Evolutionary conservation across 1,140 invertebrate genomes (phyloP), one percentile per base, ranked within the genome.

Genomic region (Battus philenor): DNA sequence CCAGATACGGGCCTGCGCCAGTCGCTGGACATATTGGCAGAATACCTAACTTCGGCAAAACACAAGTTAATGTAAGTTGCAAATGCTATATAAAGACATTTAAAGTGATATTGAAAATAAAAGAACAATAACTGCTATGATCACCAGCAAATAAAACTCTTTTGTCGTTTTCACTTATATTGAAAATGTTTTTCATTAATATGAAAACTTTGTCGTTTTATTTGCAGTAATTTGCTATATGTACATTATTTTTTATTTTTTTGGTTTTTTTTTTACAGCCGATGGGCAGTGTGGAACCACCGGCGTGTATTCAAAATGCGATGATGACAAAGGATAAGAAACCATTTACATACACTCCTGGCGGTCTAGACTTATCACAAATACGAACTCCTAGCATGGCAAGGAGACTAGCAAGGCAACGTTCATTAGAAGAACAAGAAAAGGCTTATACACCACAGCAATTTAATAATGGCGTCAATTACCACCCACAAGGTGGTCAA

Each of bases 271-370:
- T 20, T 50, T 82, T 84, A 36, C 75, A 86, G 80, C 73, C 75
- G 30, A 75, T 80, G 68, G 71, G 78, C 3, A 55, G 36, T 30
- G 47, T 81, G 10, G 93, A 94, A 69, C 94, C 95, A 30, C 96
- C 95, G 45, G 91, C 93, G 27, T 95, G 94, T 32, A 93, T 98
- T 16, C 94, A 97, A 68, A 95, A 95, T 66, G 95, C 95, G 2
- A 96, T 97, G 94, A 92, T 96, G 90, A 95, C 93, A 50, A 96
- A 97, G 86, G 96, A 98, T 72, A 98, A 97, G 78, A 97, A 96
- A 71, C 96, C 96, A 1, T 98, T 97, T 74, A 97, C 96, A 1
- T 98, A 98, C 71, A 97, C 95, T 8, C 96, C 95, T 1, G 94
- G 94, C 7, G 96, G 96, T 39, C 88, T 98, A 30, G 95, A 98